A percentile compares a stretch with the other conserved stretches of the same genome.
phyloP scores from a whole-genome alignment of 2,888 invertebrate species.

The Orthonevra nobilis region DNA sequence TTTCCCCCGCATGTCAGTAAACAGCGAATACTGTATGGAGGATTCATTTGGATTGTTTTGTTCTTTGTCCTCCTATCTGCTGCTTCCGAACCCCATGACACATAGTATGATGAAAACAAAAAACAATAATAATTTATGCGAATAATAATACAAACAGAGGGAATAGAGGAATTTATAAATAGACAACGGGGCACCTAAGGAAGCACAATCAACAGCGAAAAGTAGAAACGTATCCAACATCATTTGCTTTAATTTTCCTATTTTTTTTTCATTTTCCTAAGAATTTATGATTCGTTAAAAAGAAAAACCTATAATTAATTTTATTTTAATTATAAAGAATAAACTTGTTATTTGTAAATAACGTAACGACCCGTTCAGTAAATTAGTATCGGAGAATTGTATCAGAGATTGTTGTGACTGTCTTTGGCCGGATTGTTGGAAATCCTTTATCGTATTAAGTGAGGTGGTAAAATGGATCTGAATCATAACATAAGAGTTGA shows the following conservation, averaged over 20 bases:
- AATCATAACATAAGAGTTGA: no score
- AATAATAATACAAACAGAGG: conserved; percentile 1
- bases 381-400: background rate
- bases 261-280: conserved; percentile 1
- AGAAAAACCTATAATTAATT: conserved; percentile 31
- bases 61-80: conserved; percentile 22
- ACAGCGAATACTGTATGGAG: no score
- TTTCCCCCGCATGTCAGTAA: conserved; percentile 29
- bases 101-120: conserved; percentile 36
- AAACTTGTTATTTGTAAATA: conserved; percentile 21
- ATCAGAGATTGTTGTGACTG: no score
- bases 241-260: no score
- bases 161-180: conserved; percentile 42
- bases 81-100: conserved; percentile 16
- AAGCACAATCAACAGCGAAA: background rate
- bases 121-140: conserved; percentile 39
- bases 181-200: conserved; percentile 35
- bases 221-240: conserved; percentile 10
- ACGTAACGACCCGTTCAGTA: conserved; percentile 3
- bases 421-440: no score
- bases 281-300: conserved; percentile 42
- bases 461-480: no score
- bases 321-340: conserved; percentile 15
- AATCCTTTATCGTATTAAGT: no score
- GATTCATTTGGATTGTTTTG: conserved; percentile 32